These are phyloP conservation scores for Myocastor coypus DNA, from an alignment of 2,113 vertebrate species.

Conservation along the genomic window DNA sequence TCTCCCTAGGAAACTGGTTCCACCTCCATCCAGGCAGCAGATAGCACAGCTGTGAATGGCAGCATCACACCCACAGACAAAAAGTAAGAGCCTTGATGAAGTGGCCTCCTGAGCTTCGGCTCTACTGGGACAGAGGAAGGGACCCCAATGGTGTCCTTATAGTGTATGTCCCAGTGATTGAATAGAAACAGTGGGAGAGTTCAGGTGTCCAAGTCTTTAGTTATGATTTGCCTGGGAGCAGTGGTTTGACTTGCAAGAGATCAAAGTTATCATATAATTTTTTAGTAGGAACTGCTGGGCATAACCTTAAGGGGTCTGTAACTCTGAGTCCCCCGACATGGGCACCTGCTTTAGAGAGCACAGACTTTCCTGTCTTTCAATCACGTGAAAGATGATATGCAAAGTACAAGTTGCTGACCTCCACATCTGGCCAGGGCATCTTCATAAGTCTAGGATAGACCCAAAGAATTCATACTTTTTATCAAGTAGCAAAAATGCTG, in stretches of 20 bases:
- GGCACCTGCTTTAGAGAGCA: background rate
- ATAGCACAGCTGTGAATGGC: constrained; percentile 98
- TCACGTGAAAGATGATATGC: background rate
- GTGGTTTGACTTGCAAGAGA: background rate
- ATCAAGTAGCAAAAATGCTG: background rate
- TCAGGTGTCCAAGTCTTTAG: background rate
- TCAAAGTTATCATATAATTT: background rate
- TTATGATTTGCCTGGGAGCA: background rate
- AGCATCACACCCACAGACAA: constrained; percentile 98
- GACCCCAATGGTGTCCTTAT: background rate
- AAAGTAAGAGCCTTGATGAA: constrained; percentile 84
- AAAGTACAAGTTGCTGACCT: background rate
- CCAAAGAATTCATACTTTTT: background rate
- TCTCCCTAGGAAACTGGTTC: constrained; percentile 92
- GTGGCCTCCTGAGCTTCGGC: background rate
- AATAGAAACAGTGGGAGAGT: background rate
- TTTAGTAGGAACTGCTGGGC: background rate
- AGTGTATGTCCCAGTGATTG: background rate
- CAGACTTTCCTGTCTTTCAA: background rate
- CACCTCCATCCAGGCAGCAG: constrained; percentile 98
- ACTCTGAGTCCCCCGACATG: background rate
- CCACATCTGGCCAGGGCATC: background rate
- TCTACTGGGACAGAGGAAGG: background rate
- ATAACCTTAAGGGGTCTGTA: background rate
- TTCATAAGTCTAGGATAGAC: background rate